Percentiles rank a stretch among this genome's conserved stretches.
phyloP scores from a whole-genome alignment of 2,113 vertebrate species.

The Platycercus adscitus region DNA sequence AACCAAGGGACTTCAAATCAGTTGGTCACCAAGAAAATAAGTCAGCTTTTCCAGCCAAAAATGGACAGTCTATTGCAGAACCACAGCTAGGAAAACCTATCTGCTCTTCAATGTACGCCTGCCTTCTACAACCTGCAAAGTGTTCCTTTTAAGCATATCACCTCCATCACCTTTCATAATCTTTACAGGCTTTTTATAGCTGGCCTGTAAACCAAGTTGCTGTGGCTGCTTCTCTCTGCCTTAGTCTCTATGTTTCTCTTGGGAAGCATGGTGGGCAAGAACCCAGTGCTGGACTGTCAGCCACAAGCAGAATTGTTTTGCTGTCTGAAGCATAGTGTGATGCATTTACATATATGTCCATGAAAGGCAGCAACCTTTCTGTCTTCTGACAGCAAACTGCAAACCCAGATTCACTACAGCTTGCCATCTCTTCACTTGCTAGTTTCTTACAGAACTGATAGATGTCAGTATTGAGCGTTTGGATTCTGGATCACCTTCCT shows the following conservation, averaged over 20 bases:
- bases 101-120: neutral
- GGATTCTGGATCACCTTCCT: neutral
- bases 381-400: neutral
- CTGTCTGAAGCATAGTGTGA: neutral
- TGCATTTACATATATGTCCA: fast-evolving
- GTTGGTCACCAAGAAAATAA: neutral
- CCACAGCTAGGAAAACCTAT: neutral
- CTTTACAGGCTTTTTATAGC: neutral
- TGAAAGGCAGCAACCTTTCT: neutral
- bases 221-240: neutral
- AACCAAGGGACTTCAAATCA: neutral
- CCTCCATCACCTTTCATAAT: neutral
- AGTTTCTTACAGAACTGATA: neutral
- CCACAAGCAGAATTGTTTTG: neutral
- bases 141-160: neutral
- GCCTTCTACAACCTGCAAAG: neutral
- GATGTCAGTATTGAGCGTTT: neutral
- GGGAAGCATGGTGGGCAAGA: neutral
- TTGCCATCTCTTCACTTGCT: neutral
- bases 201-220: neutral
- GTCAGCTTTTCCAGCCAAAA: neutral
- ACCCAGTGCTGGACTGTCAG: neutral
- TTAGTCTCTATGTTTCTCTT: neutral
- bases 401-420: neutral
- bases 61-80: neutral